Percentiles rank a stretch among this genome's conserved stretches.
Evolutionary conservation across 2,797 vertebrate species (phyloP).

Genomic region (Uromys caudimaculatus): DNA sequence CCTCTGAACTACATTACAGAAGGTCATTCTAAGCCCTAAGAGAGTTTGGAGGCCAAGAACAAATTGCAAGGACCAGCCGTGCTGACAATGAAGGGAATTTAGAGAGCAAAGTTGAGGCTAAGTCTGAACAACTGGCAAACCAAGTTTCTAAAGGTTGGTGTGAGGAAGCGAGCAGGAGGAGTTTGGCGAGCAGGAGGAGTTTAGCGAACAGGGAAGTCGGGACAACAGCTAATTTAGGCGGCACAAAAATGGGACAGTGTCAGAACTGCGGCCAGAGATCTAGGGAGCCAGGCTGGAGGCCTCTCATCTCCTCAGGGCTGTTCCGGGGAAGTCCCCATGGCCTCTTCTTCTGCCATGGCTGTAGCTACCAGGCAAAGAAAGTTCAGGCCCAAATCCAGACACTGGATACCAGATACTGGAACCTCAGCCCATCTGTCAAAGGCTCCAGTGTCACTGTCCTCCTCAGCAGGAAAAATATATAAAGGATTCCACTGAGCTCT

Average conservation of each 20-base stretch:
- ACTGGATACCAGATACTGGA: neutral
- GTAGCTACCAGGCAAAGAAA: neutral
- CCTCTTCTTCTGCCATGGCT: neutral
- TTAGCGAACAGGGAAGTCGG: neutral
- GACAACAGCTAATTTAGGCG: neutral
- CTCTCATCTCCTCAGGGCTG: neutral
- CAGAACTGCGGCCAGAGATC: neutral
- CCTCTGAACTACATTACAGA: neutral
- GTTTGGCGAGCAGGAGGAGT: neutral
- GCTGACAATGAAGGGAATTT: neutral
- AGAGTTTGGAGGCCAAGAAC: neutral
- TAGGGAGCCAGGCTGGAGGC: neutral
- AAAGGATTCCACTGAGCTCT: neutral
- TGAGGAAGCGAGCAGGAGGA: neutral
- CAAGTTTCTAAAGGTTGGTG: neutral
- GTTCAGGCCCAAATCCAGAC: neutral
- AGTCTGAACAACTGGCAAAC: neutral
- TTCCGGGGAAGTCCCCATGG: neutral
- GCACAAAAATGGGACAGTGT: neutral
- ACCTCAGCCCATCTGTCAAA: neutral
- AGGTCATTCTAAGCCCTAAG: neutral
- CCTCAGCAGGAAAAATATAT: neutral
- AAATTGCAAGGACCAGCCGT: neutral
- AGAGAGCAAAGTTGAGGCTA: neutral
- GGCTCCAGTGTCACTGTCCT: neutral